Percentiles rank a stretch among this genome's conserved stretches.
phyloP scores from a whole-genome alignment of 2,797 vertebrate genomes.

The Gila robusta region DNA sequence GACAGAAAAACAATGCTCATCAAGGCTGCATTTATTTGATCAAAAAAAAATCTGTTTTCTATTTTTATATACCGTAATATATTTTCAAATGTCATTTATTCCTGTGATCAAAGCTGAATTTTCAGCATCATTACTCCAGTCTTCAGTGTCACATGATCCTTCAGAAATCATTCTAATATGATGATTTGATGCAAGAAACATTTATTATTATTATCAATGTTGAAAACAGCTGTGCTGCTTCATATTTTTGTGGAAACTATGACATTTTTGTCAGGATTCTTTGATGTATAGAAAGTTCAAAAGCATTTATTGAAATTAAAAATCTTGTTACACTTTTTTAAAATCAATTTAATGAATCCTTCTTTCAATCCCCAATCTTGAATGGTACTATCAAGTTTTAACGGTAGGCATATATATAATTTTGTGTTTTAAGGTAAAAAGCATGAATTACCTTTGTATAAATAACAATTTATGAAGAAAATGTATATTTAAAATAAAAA shows the following conservation, averaged over 20 bases:
- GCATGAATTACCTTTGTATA: not conserved
- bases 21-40: not conserved
- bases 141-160: not conserved
- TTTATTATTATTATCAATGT: not conserved
- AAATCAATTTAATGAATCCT: not conserved
- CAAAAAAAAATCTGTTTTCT: no score
- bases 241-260: no score
- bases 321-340: not conserved
- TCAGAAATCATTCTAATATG: not conserved
- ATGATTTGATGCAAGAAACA: not conserved
- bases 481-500: not conserved
- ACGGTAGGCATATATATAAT: no score
- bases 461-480: not conserved
- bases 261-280: not conserved
- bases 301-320: not conserved
- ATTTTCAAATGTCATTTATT: not conserved
- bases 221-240: not conserved
- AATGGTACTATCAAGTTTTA: not conserved
- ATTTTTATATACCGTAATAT: not conserved
- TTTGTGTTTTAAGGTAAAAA: not conserved
- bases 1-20: not conserved
- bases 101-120: not conserved
- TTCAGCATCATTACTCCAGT: not conserved
- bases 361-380: not conserved
- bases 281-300: not conserved